Conservation (phyloP, 1,140 invertebrate species). For the Diachasma alloeum region DNA sequence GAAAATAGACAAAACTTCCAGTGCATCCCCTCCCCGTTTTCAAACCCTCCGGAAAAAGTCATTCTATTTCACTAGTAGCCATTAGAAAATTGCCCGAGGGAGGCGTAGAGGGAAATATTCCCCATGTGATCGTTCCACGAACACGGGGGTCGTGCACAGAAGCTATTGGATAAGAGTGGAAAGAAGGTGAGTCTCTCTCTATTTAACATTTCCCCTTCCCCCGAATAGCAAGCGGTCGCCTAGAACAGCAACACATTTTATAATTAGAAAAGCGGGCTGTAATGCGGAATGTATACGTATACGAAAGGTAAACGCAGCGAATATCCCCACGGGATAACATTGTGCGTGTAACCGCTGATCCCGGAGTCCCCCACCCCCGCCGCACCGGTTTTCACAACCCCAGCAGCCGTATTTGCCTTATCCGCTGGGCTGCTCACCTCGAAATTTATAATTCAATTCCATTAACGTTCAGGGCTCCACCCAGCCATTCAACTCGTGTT, state of each 20-base stretch:
- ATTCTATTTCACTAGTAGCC: background rate
- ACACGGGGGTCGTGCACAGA: background rate
- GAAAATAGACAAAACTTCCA: too few species aligned
- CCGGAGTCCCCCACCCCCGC: conserved; percentile 6
- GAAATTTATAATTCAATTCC: conserved; percentile 36
- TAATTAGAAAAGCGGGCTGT: conserved; percentile 31
- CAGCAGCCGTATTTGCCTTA: background rate
- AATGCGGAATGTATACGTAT: background rate
- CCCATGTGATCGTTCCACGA: background rate
- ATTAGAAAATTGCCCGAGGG: background rate
- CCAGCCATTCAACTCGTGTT: background rate
- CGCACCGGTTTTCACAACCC: conserved; percentile 1
- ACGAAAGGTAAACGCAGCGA: background rate
- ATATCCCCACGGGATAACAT: background rate
- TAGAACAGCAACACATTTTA: conserved; percentile 38
- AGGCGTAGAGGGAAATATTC: background rate
- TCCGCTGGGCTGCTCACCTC: background rate
- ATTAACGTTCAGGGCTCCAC: conserved; percentile 9
- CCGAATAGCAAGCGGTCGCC: background rate
- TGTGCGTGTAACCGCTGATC: conserved; percentile 21
- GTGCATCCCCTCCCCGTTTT: too few species aligned
- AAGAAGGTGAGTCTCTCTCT: background rate
- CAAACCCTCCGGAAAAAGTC: background rate
- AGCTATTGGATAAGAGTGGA: background rate
- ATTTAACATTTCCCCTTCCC: background rate